Evolutionary conservation across 2,113 vertebrate species (phyloP).

Genomic region (Cygnus buccinator): DNA sequence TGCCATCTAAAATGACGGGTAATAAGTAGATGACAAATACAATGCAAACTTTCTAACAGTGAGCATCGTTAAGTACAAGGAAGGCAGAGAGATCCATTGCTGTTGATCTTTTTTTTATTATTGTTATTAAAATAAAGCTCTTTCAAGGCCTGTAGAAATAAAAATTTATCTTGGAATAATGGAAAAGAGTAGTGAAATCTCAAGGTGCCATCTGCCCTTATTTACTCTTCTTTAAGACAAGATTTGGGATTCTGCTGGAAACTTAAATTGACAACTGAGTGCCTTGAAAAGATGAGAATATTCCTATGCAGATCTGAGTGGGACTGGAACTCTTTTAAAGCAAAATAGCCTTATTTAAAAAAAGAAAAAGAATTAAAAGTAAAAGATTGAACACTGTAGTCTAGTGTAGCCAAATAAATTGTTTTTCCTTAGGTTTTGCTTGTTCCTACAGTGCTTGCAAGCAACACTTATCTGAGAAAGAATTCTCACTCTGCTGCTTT

Average conservation of each 20-base stretch:
- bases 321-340: not conserved
- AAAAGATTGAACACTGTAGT: not conserved
- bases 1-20: not conserved
- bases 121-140: not conserved
- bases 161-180: not conserved
- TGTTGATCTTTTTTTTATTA: not conserved
- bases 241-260: not conserved
- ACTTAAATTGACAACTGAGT: not conserved
- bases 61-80: not conserved
- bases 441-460: not conserved
- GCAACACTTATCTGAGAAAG: constrained; percentile 8
- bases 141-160: not conserved
- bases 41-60: not conserved
- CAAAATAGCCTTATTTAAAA: not conserved
- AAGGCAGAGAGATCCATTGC: not conserved
- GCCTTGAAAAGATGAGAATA: not conserved
- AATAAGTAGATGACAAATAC: not conserved
- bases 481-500: constrained; percentile 51
- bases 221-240: not conserved
- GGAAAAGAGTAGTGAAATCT: not conserved
- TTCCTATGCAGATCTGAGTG: not conserved
- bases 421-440: not conserved
- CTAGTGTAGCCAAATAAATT: not conserved
- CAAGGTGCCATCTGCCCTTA: not conserved
- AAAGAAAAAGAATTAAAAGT: not conserved